These are phyloP conservation scores for Aphelocoma coerulescens DNA, from an alignment of 2,113 vertebrate species.

Conservation along the genomic window DNA sequence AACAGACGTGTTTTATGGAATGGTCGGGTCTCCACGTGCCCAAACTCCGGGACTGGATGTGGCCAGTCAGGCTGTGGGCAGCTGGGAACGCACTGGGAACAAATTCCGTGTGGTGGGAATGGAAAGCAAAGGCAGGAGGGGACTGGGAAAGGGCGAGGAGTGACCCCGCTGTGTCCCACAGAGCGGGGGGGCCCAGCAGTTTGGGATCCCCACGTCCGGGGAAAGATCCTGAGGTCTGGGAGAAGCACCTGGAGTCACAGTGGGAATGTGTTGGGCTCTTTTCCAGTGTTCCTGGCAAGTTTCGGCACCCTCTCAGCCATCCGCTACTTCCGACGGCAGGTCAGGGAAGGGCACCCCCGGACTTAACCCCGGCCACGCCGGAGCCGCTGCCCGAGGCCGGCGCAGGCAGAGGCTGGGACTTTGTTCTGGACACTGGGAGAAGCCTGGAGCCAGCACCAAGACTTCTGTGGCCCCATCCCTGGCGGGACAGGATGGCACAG, in stretches of 20 bases:
- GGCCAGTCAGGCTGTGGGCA: neutral
- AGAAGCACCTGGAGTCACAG: neutral
- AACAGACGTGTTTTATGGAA: fast-evolving
- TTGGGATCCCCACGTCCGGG: neutral
- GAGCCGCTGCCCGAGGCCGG: neutral
- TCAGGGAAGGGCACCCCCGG: slow-evolving; percentile 17
- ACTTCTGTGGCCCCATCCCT: neutral
- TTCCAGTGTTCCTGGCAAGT: slow-evolving; percentile 88
- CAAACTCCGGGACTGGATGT: fast-evolving
- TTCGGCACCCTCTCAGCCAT: slow-evolving; percentile 91
- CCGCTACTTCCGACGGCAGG: slow-evolving; percentile 83
- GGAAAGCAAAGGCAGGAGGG: neutral
- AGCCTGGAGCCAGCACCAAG: neutral
- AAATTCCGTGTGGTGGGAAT: neutral
- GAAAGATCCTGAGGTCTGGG: neutral
- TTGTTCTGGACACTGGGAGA: neutral
- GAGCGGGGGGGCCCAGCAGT: neutral
- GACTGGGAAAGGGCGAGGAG: neutral
- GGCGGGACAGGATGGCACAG: neutral
- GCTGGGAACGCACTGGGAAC: neutral
- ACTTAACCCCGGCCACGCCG: neutral
- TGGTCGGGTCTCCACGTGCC: fast-evolving
- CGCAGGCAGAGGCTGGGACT: neutral
- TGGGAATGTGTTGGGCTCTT: neutral
- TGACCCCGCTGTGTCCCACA: fast-evolving